Conservation (phyloP, 2,888 invertebrate species). For the Harpagoxenus sublaevis region DNA sequence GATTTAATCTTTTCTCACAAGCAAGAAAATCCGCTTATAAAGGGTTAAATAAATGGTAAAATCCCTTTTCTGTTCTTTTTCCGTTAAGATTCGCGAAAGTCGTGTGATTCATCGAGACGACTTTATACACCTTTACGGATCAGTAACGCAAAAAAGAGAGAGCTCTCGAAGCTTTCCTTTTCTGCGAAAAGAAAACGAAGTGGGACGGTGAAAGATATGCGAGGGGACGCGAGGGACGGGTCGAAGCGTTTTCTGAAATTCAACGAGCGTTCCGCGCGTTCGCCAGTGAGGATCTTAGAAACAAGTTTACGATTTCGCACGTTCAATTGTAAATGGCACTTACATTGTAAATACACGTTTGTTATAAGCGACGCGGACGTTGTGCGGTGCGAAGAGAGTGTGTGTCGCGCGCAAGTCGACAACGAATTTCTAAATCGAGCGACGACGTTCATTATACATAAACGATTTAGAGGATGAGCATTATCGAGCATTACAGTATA, state of each 20-base stretch:
- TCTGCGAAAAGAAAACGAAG: neutral
- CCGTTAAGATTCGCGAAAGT: neutral
- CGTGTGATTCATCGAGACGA: neutral
- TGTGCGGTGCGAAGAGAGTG: neutral
- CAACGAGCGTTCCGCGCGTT: slow-evolving; percentile 37
- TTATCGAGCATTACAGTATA: slow-evolving; percentile 65
- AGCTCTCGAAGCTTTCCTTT: slow-evolving; percentile 23
- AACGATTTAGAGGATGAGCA: slow-evolving; percentile 64
- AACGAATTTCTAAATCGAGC: slow-evolving; percentile 53
- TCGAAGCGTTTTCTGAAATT: neutral
- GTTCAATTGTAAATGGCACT: slow-evolving; percentile 43
- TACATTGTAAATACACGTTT: slow-evolving; percentile 70
- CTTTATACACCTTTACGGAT: slow-evolving; percentile 39
- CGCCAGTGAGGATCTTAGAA: slow-evolving; percentile 62
- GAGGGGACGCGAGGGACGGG: slow-evolving; percentile 21
- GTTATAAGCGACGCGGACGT: slow-evolving; percentile 5
- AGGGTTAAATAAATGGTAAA: neutral
- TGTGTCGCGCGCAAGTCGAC: slow-evolving; percentile 28
- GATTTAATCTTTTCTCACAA: neutral
- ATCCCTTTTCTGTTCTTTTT: neutral
- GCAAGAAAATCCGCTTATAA: neutral
- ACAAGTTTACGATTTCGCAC: slow-evolving; percentile 37
- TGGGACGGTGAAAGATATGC: neutral
- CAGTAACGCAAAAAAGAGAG: slow-evolving; percentile 36
- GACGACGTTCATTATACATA: slow-evolving; percentile 48